phyloP scores from a whole-genome alignment of 2,888 invertebrate genomes.

The Rhagophthalmus giganteus region DNA sequence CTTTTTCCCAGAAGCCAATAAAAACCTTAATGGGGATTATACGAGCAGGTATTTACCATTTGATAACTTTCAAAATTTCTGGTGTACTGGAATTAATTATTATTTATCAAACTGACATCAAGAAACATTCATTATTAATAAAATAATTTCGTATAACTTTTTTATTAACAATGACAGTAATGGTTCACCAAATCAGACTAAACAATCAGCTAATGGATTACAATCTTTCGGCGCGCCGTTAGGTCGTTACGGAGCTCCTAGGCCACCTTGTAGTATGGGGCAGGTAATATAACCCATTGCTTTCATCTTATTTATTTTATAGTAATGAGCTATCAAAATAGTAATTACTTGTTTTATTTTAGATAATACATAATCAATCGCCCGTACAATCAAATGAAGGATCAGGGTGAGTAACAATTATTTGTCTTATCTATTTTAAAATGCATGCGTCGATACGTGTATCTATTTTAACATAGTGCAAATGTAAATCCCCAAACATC shows the following conservation, averaged over 20 bases:
- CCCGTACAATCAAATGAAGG: slow-evolving; percentile 59
- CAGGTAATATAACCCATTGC: no score
- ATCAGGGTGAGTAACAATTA: slow-evolving; percentile 61
- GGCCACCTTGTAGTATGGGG: slow-evolving; percentile 69
- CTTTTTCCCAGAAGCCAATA: slow-evolving; percentile 63
- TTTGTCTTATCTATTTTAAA: no score
- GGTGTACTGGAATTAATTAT: background rate
- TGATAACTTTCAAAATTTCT: background rate
- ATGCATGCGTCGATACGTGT: no score
- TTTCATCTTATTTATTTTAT: background rate
- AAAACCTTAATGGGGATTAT: slow-evolving; percentile 9
- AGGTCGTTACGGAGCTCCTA: slow-evolving; percentile 66
- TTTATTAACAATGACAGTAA: slow-evolving; percentile 29
- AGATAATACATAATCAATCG: slow-evolving; percentile 68
- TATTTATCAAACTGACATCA: background rate
- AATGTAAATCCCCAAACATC: slow-evolving; percentile 11
- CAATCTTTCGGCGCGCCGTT: slow-evolving; percentile 54
- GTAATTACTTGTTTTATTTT: slow-evolving; percentile 46
- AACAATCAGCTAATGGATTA: slow-evolving; percentile 50
- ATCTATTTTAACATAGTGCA: slow-evolving; percentile 22
- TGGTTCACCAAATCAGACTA: slow-evolving; percentile 32
- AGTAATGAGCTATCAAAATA: background rate
- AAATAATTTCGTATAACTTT: slow-evolving; percentile 21
- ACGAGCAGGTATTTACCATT: slow-evolving; percentile 32
- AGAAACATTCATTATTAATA: slow-evolving; percentile 1